Evolutionary conservation across 2,888 invertebrate genomes (phyloP), one percentile per base, ranked within the genome.

Genomic region (Orthosia cruda): DNA sequence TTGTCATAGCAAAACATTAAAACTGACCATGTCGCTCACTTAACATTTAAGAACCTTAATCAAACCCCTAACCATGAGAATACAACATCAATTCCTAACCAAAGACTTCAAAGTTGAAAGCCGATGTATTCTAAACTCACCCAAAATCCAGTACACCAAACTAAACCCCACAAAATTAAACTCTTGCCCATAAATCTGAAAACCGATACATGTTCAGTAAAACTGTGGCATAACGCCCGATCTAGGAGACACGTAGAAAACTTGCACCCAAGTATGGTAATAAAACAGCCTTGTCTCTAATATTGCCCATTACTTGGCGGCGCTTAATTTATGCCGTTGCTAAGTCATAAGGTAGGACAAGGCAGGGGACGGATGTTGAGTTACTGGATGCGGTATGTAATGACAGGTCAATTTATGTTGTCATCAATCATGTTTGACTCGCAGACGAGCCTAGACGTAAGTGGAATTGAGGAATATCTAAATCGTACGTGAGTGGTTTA

Each of bases 241-340:
- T 86, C 74, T 70, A 72, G 82, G 87, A 83, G 86, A 90, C 89
- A 91, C 86, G 87, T 86, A 87, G 73, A 85, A 85, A 94, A 94
- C 91, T 94, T 89, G 86, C 87, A 84, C 88, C 85, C 92, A 94
- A 95, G 94, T 95, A 92, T 91, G 91, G 94, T 93, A 95, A 95
- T 96, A 96, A 96, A 96, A 94, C 93, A 94, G 89, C 88, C 94
- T 94, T 94, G 95, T 95, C 95, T 93, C 93, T 94, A 94, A 95
- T 96, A 96, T 96, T 95, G 94, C 95, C 94, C 94, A 95, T 96
- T 96, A 95, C 92, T 95, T 92, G 92, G 89, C 91, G 59, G 88
- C 85, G 92, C 92, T 95, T 96, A 96, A 96, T 96, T 96, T 96
- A 96, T 96, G 95, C 94, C 91, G 93, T 91, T 92, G 95, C 93